Base-by-base conservation (phyloP, 2,888 invertebrate genomes). In the Kuschelorhynchus macadamiae region DNA sequence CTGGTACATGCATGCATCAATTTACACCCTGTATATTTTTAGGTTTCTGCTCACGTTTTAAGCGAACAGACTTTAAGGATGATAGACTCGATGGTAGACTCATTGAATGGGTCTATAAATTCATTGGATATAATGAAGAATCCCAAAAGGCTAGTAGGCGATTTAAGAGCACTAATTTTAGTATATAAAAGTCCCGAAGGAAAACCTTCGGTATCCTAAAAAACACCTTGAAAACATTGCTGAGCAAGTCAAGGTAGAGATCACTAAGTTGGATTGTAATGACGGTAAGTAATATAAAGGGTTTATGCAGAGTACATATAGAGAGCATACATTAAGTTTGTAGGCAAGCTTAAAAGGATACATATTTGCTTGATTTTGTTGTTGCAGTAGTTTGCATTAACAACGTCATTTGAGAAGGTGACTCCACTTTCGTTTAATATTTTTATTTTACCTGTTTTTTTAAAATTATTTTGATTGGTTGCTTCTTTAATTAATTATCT, bases 51-150 rank as follows among this genome's bases (percentile, higher is more conserved):
- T 39, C 89, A 88, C 76, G 89, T 88, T 56, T 79, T 88, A 33
- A 87, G 87, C 2, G 88, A 88, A 72, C 88, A 88, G 76, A 89
- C 89, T 0, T 83, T 88, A 70, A 85, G 86, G 33, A 85, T 89
- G 75, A 86, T 90, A 61, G 88, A 88, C 73, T 88, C 86, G 73
- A 85, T 89, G 7, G 87, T 90, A n/a, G 86, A 86, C n/a, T 86
- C 89, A 2, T 81, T 90, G 72, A 85, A 83, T 63, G 85, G 86
- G 46, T 86, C 86, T 79, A 85, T 87, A 1, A 84, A 82, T 30
- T 85, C 86, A 0, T 83, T 87, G 17, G 86, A 87, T 71, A 80
- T 87, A n/a, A 81, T 82, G 66, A 84, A 84, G 46, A 83, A 84
- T 67, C 86, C 87, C 1, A 84, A 84, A 72, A 81, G 86, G 62